These are phyloP conservation scores for Hirundo rustica DNA, from an alignment of 2,797 vertebrate genomes.

Conservation along the genomic window DNA sequence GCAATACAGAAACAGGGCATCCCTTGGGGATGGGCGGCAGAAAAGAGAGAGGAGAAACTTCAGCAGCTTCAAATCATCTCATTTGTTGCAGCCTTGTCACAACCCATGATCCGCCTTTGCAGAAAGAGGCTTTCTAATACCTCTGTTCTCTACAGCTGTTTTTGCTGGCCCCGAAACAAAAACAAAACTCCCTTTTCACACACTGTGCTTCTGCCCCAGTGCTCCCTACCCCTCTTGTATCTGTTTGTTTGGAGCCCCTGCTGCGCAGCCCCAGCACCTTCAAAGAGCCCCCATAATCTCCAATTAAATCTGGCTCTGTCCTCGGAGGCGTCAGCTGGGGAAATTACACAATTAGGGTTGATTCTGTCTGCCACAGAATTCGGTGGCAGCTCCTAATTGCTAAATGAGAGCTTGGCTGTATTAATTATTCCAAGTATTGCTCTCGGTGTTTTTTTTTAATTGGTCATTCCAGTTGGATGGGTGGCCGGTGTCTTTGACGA, in stretches of 20 bases:
- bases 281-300: slow-evolving; percentile 77
- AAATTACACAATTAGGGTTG: slow-evolving; percentile 80
- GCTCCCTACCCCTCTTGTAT: slow-evolving; percentile 42
- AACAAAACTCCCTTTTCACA: slow-evolving; percentile 69
- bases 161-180: slow-evolving; percentile 81
- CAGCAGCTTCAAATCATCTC: neutral
- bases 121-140: slow-evolving; percentile 51
- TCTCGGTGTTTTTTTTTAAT: slow-evolving; percentile 47
- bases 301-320: slow-evolving; percentile 81
- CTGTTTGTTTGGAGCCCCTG: slow-evolving; percentile 63
- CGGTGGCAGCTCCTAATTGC: slow-evolving; percentile 63
- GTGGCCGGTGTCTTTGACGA: slow-evolving; percentile 44
- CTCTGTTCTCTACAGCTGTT: slow-evolving; percentile 75
- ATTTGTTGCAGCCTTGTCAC: neutral
- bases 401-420: slow-evolving; percentile 60
- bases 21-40: neutral
- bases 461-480: slow-evolving; percentile 60
- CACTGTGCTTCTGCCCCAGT: slow-evolving; percentile 42
- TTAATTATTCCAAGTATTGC: slow-evolving; percentile 67
- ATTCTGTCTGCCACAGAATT: slow-evolving; percentile 61
- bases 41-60: neutral
- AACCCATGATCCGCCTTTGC: slow-evolving; percentile 60
- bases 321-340: slow-evolving; percentile 76
- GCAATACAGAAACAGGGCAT: neutral
- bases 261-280: slow-evolving; percentile 70